These are phyloP conservation scores for Gambusia affinis DNA, from an alignment of 2,113 vertebrate species.

Conservation along the genomic window DNA sequence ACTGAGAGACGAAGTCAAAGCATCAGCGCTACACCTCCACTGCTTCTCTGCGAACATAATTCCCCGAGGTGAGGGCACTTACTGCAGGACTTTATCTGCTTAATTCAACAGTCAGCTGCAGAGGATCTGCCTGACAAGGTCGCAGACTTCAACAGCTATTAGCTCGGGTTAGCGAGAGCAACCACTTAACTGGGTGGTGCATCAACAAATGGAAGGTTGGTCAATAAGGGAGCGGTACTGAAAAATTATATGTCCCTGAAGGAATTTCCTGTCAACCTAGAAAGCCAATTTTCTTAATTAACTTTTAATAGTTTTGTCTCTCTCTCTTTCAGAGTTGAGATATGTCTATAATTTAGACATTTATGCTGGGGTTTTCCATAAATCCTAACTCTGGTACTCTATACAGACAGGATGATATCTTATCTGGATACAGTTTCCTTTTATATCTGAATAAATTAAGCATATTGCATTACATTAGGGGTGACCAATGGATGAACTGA, in stretches of 20 bases:
- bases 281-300: conserved; percentile 9
- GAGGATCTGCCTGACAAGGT: conserved; percentile 64
- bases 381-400: no score
- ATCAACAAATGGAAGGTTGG: neutral
- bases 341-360: neutral
- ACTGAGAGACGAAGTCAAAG: conserved; percentile 13
- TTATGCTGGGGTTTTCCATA: no score
- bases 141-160: conserved; percentile 33
- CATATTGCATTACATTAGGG: conserved; percentile 22
- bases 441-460: conserved; percentile 17
- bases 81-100: conserved; percentile 76
- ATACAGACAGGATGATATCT: neutral
- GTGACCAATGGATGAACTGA: neutral
- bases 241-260: neutral
- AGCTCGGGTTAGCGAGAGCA: conserved; percentile 14
- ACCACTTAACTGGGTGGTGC: neutral
- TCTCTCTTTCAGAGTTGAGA: neutral
- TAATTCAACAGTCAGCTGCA: conserved; percentile 74
- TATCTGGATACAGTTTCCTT: neutral
- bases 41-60: conserved; percentile 36
- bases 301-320: neutral
- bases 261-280: neutral
- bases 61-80: conserved; percentile 40
- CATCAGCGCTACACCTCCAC: conserved; percentile 35
- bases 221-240: neutral